These are phyloP conservation scores for Solen grandis DNA, from an alignment of 1,140 invertebrate genomes.

Conservation along the genomic window DNA sequence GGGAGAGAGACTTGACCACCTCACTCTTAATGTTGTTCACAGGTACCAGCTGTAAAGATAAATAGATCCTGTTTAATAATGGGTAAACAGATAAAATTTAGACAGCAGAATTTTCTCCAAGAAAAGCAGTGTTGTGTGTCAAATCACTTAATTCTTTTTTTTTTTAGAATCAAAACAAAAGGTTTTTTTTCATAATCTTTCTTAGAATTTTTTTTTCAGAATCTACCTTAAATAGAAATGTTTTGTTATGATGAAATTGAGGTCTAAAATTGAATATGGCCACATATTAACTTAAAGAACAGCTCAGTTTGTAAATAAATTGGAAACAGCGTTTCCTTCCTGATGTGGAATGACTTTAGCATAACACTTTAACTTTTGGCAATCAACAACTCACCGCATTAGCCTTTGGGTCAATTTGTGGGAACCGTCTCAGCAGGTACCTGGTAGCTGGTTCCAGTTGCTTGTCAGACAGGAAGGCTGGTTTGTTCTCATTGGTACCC, in stretches of 20 bases:
- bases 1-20: conserved; percentile 96
- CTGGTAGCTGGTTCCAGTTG: conserved; percentile 97
- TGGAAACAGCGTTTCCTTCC: too few species aligned
- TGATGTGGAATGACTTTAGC: too few species aligned
- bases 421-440: conserved; percentile 96
- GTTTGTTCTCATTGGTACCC: conserved; percentile 98
- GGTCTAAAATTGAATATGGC: too few species aligned
- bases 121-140: neutral
- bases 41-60: conserved; percentile 67
- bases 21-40: conserved; percentile 85
- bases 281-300: too few species aligned
- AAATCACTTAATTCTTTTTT: neutral
- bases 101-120: too few species aligned
- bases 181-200: neutral
- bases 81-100: too few species aligned
- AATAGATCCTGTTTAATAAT: conserved; percentile 30
- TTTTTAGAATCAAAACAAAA: too few species aligned
- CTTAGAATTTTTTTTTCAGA: too few species aligned
- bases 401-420: conserved; percentile 95
- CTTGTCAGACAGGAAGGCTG: conserved; percentile 94
- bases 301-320: too few species aligned
- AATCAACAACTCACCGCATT: conserved; percentile 81
- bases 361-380: too few species aligned
- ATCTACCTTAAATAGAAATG: too few species aligned
- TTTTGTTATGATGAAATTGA: too few species aligned